phyloP scores from a whole-genome alignment of 2,888 invertebrate species.

The Tetranychus truncatus region DNA sequence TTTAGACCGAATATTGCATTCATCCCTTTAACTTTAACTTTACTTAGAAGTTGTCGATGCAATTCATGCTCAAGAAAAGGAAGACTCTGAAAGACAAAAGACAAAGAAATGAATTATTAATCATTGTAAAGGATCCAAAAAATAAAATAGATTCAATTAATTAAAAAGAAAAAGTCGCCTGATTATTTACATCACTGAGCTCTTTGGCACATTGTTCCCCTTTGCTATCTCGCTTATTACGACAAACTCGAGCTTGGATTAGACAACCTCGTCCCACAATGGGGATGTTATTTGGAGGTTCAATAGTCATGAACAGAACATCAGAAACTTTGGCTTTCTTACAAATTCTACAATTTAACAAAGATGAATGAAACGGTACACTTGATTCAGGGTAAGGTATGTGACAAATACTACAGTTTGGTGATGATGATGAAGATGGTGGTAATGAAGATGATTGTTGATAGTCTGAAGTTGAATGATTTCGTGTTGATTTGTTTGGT shows the following conservation, averaged over 20 bases:
- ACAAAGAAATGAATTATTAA: constrained; percentile 9
- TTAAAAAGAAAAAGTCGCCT: background rate
- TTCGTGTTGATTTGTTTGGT: background rate
- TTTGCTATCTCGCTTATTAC: constrained; percentile 29
- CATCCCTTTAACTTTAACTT: constrained; percentile 74
- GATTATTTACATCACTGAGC: constrained; percentile 46
- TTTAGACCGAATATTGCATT: constrained; percentile 75
- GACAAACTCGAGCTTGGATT: constrained; percentile 36
- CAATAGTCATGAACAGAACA: constrained; percentile 68
- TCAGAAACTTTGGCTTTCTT: constrained; percentile 68
- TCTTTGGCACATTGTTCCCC: constrained; percentile 46
- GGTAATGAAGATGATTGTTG: background rate
- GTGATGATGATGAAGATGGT: background rate
- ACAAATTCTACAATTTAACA: constrained; percentile 53
- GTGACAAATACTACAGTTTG: constrained; percentile 47
- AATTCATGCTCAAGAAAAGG: constrained; percentile 91
- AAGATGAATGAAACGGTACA: constrained; percentile 52
- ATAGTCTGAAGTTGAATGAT: background rate
- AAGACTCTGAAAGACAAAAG: constrained; percentile 44
- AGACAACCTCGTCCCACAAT: constrained; percentile 44
- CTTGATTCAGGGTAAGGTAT: constrained; percentile 59
- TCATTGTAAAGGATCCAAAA: constrained; percentile 12
- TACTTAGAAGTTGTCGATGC: constrained; percentile 71
- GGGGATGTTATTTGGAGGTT: constrained; percentile 55
- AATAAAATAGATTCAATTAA: background rate